Conservation (phyloP, 2,797 vertebrate species). For the Microctenopoma lineatum region DNA sequence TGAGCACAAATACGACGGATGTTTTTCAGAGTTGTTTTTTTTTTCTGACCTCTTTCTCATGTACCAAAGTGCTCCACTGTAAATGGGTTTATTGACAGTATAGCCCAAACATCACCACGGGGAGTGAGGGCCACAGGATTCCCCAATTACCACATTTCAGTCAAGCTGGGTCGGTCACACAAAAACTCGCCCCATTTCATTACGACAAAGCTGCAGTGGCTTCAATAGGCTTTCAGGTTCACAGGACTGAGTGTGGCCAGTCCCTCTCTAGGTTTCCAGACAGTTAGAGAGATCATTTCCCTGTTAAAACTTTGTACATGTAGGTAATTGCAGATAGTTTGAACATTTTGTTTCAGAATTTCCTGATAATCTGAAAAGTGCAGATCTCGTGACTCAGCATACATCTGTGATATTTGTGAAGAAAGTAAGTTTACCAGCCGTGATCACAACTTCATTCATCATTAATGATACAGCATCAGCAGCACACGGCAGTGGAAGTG, state of each 20-base stretch:
- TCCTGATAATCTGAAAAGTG: too few relatives aligned
- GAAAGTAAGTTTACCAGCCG: too few relatives aligned
- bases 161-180: slow-evolving; percentile 66
- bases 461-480: background rate
- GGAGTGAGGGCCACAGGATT: slow-evolving; percentile 56
- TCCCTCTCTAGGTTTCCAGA: slow-evolving; percentile 34
- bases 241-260: slow-evolving; percentile 50
- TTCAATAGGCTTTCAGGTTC: slow-evolving; percentile 53
- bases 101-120: slow-evolving; percentile 56
- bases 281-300: slow-evolving; percentile 5
- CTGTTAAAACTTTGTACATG: slow-evolving; percentile 7
- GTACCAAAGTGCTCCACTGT: slow-evolving; percentile 43
- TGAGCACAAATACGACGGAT: slow-evolving; percentile 19
- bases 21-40: slow-evolving; percentile 1
- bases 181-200: slow-evolving; percentile 66
- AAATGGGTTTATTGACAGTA: slow-evolving; percentile 57
- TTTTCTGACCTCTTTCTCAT: slow-evolving; percentile 60
- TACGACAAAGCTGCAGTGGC: slow-evolving; percentile 48
- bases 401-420: background rate
- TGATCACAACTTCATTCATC: background rate
- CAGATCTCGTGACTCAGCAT: too few relatives aligned
- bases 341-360: too few relatives aligned
- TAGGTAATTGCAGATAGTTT: background rate
- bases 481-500: background rate
- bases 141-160: slow-evolving; percentile 73